Evolutionary conservation across 2,113 vertebrate species (phyloP).

Genomic region (Ellobius talpinus): DNA sequence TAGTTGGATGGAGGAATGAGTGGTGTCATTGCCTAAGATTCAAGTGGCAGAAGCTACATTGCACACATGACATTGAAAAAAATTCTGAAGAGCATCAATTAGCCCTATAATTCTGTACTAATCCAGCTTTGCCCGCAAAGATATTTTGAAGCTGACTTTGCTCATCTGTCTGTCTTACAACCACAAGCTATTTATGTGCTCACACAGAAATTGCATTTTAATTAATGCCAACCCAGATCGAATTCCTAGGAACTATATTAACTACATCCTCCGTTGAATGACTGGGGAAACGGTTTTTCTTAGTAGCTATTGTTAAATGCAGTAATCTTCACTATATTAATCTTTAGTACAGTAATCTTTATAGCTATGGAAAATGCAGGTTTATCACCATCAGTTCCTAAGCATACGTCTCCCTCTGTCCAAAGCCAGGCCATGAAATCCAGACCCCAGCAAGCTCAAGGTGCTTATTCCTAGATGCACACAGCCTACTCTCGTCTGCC

Average conservation of each 20-base stretch:
- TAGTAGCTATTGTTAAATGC: not conserved
- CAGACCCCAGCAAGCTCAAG: not conserved
- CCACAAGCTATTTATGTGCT: not conserved
- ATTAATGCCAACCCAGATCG: not conserved
- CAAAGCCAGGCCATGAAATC: not conserved
- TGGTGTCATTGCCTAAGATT: not conserved
- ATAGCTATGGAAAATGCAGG: not conserved
- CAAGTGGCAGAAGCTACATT: not conserved
- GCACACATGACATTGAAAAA: not conserved
- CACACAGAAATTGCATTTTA: not conserved
- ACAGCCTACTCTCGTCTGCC: not conserved
- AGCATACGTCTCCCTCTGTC: not conserved
- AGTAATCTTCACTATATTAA: not conserved
- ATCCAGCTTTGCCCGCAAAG: not conserved
- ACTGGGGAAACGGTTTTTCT: conserved; percentile 21
- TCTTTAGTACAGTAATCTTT: not conserved
- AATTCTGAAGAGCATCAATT: not conserved
- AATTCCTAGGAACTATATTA: not conserved
- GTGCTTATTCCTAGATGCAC: not conserved
- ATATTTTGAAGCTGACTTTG: conserved; percentile 16
- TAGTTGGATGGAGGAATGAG: not conserved
- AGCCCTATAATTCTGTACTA: not conserved
- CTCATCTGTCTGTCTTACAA: not conserved
- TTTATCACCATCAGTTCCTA: not conserved
- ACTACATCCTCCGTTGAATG: not conserved